Conservation (phyloP, 1,140 invertebrate genomes). For the Manduca sexta region DNA sequence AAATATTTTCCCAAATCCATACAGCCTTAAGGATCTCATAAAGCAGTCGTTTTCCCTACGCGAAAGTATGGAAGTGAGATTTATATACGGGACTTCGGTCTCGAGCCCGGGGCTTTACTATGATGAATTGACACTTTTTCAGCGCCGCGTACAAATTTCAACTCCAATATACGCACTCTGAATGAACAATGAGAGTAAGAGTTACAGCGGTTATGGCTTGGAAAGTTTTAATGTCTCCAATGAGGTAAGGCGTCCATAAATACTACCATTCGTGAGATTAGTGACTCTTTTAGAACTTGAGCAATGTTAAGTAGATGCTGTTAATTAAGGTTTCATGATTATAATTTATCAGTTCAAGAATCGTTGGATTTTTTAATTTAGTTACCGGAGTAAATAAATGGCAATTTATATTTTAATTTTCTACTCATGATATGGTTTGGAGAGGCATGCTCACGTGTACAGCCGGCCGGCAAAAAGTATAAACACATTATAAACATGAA, state of each 20-base stretch:
- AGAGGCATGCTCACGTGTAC: slow-evolving; percentile 34
- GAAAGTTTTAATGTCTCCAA: slow-evolving; percentile 68
- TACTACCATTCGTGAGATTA: slow-evolving; percentile 57
- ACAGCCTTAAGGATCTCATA: slow-evolving; percentile 75
- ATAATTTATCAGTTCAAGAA: slow-evolving; percentile 11
- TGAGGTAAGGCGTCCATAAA: slow-evolving; percentile 57
- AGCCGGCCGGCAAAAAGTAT: slow-evolving; percentile 35
- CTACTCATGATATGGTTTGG: slow-evolving; percentile 29
- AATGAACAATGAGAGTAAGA: slow-evolving; percentile 65
- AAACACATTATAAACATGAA: slow-evolving; percentile 55
- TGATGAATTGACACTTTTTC: slow-evolving; percentile 73
- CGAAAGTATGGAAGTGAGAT: slow-evolving; percentile 73
- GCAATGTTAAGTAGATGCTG: slow-evolving; percentile 30
- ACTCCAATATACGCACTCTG: slow-evolving; percentile 62
- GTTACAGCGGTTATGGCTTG: slow-evolving; percentile 46
- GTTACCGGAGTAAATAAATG: slow-evolving; percentile 3
- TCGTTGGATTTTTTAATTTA: slow-evolving; percentile 9
- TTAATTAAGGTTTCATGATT: slow-evolving; percentile 42
- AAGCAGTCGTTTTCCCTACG: slow-evolving; percentile 71
- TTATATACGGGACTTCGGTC: slow-evolving; percentile 69
- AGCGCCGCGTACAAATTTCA: slow-evolving; percentile 64
- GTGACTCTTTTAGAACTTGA: slow-evolving; percentile 45
- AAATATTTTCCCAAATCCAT: slow-evolving; percentile 75
- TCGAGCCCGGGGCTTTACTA: slow-evolving; percentile 63
- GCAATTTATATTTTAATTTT: slow-evolving; percentile 25